A percentile compares a stretch with the other conserved stretches of the same genome.
Evolutionary conservation across 2,888 invertebrate genomes (phyloP).

Genomic region (Apoda limacodes): DNA sequence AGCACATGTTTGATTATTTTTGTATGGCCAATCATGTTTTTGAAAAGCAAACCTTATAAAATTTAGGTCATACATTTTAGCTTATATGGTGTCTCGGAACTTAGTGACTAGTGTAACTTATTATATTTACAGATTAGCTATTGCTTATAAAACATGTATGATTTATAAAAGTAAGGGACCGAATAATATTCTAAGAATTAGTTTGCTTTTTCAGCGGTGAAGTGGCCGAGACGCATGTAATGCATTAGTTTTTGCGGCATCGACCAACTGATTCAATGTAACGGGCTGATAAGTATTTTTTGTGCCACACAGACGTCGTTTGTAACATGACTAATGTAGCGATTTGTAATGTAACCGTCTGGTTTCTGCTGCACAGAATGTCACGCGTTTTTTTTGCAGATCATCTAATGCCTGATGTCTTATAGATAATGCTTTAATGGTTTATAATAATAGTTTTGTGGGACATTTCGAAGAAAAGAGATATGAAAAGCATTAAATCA

Average conservation of each 20-base stretch:
- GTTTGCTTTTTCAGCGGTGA: constrained; percentile 32
- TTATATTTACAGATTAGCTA: constrained; percentile 67
- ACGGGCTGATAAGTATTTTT: constrained; percentile 32
- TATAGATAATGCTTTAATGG: no score
- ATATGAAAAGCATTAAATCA: no score
- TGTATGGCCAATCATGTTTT: no score
- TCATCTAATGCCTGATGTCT: no score
- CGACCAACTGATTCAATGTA: constrained; percentile 31
- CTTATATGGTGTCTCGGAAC: no score
- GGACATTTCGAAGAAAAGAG: no score
- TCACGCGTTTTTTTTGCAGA: no score
- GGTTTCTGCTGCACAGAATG: no score
- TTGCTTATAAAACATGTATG: constrained; percentile 64
- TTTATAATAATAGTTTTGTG: no score
- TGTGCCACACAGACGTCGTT: constrained; percentile 27
- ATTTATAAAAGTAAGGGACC: constrained; percentile 54
- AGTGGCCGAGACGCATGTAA: constrained; percentile 35
- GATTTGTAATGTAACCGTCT: constrained; percentile 15
- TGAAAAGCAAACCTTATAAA: no score
- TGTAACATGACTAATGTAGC: constrained; percentile 30
- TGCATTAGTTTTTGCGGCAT: constrained; percentile 42
- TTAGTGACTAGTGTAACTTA: constrained; percentile 52
- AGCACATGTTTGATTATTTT: no score
- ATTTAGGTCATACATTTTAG: no score
- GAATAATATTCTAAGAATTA: constrained; percentile 35